phyloP scores from a whole-genome alignment of 2,888 invertebrate species.

The Orthonevra nobilis region DNA sequence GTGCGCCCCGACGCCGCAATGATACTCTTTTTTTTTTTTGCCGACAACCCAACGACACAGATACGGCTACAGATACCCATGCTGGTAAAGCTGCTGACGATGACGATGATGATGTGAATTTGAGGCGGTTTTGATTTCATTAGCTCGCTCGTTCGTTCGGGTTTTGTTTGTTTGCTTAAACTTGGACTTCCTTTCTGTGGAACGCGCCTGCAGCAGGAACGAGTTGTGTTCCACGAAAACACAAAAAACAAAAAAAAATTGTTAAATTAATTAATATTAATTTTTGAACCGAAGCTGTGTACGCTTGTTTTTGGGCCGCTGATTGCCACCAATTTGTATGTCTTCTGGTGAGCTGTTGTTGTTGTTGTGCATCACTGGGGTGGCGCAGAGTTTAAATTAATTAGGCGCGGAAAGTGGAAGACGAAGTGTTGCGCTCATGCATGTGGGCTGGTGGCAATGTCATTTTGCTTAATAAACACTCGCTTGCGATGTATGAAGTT shows the following conservation, averaged over 20 bases:
- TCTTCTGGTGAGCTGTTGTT: too few relatives aligned
- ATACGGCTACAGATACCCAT: constrained; percentile 47
- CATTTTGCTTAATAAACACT: constrained; percentile 63
- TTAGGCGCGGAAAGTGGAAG: constrained; percentile 69
- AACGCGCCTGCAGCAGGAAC: neutral
- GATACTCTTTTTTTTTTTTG: too few relatives aligned
- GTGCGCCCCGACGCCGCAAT: constrained; percentile 1
- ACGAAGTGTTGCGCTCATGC: constrained; percentile 56
- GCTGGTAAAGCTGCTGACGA: neutral
- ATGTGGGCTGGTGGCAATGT: constrained; percentile 54
- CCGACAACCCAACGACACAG: constrained; percentile 38
- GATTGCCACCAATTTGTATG: constrained; percentile 68
- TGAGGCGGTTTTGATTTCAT: constrained; percentile 64
- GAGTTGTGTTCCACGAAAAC: constrained; percentile 1
- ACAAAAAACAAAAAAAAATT: too few relatives aligned
- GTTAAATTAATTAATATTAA: constrained; percentile 63
- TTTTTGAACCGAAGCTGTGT: constrained; percentile 30
- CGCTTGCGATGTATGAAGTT: constrained; percentile 42
- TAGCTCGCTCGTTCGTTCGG: constrained; percentile 24
- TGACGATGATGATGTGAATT: constrained; percentile 24
- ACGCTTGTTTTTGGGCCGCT: constrained; percentile 39
- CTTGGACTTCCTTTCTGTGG: constrained; percentile 1
- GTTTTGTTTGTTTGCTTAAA: constrained; percentile 32
- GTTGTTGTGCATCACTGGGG: too few relatives aligned
- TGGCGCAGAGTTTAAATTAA: constrained; percentile 50